These are phyloP conservation scores for Gymnothorax javanicus DNA, from an alignment of 2,797 vertebrate species.

Conservation along the genomic window DNA sequence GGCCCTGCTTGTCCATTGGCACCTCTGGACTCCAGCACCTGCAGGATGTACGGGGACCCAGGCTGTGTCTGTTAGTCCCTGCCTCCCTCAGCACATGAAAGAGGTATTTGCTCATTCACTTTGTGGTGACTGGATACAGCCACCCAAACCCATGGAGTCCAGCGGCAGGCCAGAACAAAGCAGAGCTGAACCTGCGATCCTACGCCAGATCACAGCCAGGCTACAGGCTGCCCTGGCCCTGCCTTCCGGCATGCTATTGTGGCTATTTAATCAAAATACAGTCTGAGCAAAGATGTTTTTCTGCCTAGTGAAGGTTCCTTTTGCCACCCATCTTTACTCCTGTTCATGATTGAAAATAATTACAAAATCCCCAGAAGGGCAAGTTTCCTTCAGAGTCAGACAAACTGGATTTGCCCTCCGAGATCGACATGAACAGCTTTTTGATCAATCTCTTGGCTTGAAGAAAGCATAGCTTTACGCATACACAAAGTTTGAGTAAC, in stretches of 20 bases:
- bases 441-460: conserved; percentile 54
- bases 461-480: conserved; percentile 68
- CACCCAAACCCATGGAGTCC: conserved; percentile 48
- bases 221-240: conserved; percentile 52
- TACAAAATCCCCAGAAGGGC: conserved; percentile 41
- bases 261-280: conserved; percentile 57
- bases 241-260: conserved; percentile 48
- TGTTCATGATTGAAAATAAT: conserved; percentile 41
- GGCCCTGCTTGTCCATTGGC: conserved; percentile 61
- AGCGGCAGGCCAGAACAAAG: conserved; percentile 72
- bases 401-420: conserved; percentile 49
- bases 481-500: conserved; percentile 60
- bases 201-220: conserved; percentile 44
- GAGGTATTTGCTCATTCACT: conserved; percentile 74
- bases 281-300: conserved; percentile 47
- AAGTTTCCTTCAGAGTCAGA: conserved; percentile 46
- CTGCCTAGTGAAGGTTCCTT: conserved; percentile 41
- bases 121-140: conserved; percentile 70
- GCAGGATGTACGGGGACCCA: conserved; percentile 40
- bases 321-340: conserved; percentile 41
- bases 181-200: conserved; percentile 57
- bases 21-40: conserved; percentile 51
- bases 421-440: conserved; percentile 55
- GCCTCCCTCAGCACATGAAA: conserved; percentile 63
- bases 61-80: conserved; percentile 40